Evolutionary conservation across 2,113 vertebrate species (phyloP), one percentile per base, ranked within the genome.

Genomic region (Sphaerodactylus townsendi): DNA sequence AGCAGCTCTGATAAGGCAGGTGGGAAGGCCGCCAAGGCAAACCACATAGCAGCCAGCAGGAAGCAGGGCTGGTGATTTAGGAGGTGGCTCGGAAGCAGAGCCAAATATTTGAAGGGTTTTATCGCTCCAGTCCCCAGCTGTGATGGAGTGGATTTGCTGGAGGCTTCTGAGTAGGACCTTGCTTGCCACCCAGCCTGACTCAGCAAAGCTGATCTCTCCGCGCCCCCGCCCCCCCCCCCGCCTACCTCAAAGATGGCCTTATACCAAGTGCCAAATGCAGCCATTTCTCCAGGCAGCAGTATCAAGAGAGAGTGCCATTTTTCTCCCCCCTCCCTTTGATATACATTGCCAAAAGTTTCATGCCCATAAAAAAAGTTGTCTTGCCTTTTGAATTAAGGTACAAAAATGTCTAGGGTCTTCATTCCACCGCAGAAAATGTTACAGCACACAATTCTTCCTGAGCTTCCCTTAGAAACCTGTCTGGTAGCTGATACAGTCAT

Each of bases 11-110:
- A 81, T 77, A 86, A 82, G 50, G 10, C 33, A 3, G 39, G 15
- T 8, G 66, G 83, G 79, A 77, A 76, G 25, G 17, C 64, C 17
- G 77, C 79, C 79, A 82, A 76, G 21, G 62, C 73, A 77, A 77
- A 41, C 73, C 79, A 23, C 73, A 14, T 5, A 28, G 10, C 74
- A 64, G 83, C 68, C 83, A 73, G 77, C 73, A 82, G 85, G 79
- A 82, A 77, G 53, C 48, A 14, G 37, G 50, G n/a, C 62, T 71
- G n/a, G 23, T 82, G 79, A 86, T 77, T 70, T 77, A 82, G 65
- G 68, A 85, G 82, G 85, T 33, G 85, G 41, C 35, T 59, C 79
- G 50, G 15, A 33, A 70, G 37, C 33, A 15, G 5, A 82, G 85
- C 79, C 79, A 82, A 77, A 44, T 50, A 21, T 56, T 13, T 19